A percentile compares a stretch with the other conserved stretches of the same genome.
Conservation (phyloP, 2,797 vertebrate genomes). For the Craterocephalus amniculus region DNA sequence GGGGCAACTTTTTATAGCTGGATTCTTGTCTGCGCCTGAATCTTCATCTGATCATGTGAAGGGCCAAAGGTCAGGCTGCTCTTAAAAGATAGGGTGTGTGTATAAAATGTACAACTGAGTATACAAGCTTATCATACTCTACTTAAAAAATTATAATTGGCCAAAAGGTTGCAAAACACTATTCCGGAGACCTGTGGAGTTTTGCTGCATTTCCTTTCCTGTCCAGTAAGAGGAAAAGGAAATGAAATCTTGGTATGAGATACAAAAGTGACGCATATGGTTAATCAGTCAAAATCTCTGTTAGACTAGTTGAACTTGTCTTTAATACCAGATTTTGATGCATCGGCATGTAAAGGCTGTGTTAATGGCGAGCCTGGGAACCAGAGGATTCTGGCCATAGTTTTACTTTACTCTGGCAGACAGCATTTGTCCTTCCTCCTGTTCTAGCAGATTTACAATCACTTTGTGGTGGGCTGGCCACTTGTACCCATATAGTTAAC, state of each 20-base stretch:
- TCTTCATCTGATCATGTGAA: slow-evolving; percentile 30
- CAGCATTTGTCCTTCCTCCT: background rate
- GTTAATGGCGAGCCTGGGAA: background rate
- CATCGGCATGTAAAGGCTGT: background rate
- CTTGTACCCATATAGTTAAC: background rate
- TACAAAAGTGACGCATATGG: background rate
- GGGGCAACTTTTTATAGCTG: slow-evolving; percentile 43
- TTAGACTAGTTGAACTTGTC: slow-evolving; percentile 33
- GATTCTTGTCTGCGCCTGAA: slow-evolving; percentile 27
- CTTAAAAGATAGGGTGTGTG: slow-evolving; percentile 19
- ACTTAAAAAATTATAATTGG: background rate
- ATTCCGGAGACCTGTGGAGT: background rate
- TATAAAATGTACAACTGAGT: slow-evolving; percentile 16
- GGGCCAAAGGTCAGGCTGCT: slow-evolving; percentile 18
- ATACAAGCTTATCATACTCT: background rate
- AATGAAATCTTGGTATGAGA: background rate
- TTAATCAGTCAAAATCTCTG: background rate
- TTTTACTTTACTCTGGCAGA: background rate
- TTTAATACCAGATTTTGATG: slow-evolving; percentile 6
- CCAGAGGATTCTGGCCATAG: background rate
- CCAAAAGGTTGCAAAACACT: background rate
- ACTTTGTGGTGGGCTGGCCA: background rate
- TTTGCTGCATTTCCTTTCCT: background rate
- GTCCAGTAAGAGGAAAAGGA: background rate
- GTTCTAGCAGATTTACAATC: background rate